Percentiles rank a stretch among this genome's conserved stretches.
Conservation (phyloP, 2,113 vertebrate genomes). For the Lanius ludovicianus region DNA sequence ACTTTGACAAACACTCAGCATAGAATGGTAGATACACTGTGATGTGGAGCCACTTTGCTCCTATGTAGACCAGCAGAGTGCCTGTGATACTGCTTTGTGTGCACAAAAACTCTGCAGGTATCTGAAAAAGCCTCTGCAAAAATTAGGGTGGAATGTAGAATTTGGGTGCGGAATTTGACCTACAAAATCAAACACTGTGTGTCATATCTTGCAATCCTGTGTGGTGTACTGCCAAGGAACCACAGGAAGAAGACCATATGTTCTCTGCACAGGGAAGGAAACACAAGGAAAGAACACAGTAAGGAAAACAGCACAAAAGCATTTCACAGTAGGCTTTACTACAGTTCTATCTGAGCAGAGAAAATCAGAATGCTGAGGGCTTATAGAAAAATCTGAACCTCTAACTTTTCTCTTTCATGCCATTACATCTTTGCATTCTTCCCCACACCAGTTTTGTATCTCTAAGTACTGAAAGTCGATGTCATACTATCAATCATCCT, state of each 20-base stretch:
- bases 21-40: background rate
- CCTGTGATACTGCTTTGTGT: background rate
- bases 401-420: background rate
- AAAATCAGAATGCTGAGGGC: background rate
- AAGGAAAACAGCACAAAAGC: background rate
- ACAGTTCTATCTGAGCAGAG: background rate
- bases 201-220: accelerated
- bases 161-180: background rate
- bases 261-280: background rate
- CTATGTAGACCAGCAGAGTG: background rate
- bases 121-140: background rate
- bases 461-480: background rate
- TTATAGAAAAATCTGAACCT: background rate
- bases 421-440: background rate
- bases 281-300: background rate
- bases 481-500: background rate
- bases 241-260: background rate
- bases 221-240: background rate
- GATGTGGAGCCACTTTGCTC: background rate
- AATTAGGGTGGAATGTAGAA: background rate
- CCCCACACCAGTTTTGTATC: background rate
- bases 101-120: background rate
- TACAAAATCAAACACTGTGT: background rate
- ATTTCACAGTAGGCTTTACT: background rate
- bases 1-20: background rate